Conservation (phyloP, 1,140 invertebrate genomes). For the Muscidifurax raptorellus region DNA sequence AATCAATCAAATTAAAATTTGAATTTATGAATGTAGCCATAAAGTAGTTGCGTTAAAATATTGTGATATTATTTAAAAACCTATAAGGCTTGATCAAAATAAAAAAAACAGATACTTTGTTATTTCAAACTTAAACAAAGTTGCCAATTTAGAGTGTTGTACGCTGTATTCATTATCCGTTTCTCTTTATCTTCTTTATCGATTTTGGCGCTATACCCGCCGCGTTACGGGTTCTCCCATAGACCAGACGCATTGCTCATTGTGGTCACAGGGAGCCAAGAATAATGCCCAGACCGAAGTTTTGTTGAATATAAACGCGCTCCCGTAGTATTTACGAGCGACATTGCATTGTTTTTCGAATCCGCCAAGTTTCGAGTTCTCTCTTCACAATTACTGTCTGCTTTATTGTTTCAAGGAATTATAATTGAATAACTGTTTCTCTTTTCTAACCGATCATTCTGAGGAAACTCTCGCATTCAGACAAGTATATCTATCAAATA, state of each 20-base stretch:
- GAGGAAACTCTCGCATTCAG: too few species aligned
- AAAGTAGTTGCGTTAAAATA: too few species aligned
- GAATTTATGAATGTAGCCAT: too few species aligned
- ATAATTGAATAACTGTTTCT: not conserved
- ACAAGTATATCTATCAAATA: too few species aligned
- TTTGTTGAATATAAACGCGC: constrained; percentile 32
- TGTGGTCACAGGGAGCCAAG: not conserved
- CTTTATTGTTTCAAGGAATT: not conserved
- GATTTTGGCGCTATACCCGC: constrained; percentile 22
- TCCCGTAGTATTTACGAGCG: not conserved
- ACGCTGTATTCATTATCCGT: constrained; percentile 47
- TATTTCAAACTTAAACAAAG: not conserved
- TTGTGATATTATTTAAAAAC: too few species aligned
- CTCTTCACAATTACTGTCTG: not conserved
- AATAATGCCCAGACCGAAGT: constrained; percentile 35
- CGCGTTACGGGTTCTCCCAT: not conserved
- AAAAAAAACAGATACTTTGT: not conserved
- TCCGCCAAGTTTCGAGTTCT: too few species aligned
- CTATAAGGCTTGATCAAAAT: too few species aligned
- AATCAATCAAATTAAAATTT: too few species aligned
- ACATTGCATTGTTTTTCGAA: not conserved
- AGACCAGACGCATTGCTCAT: constrained; percentile 17
- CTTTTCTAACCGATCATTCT: too few species aligned
- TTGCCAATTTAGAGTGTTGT: too few species aligned
- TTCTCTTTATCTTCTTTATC: constrained; percentile 41